These are phyloP conservation scores for Heliconius hortense DNA, from an alignment of 2,888 invertebrate species.

Conservation along the genomic window DNA sequence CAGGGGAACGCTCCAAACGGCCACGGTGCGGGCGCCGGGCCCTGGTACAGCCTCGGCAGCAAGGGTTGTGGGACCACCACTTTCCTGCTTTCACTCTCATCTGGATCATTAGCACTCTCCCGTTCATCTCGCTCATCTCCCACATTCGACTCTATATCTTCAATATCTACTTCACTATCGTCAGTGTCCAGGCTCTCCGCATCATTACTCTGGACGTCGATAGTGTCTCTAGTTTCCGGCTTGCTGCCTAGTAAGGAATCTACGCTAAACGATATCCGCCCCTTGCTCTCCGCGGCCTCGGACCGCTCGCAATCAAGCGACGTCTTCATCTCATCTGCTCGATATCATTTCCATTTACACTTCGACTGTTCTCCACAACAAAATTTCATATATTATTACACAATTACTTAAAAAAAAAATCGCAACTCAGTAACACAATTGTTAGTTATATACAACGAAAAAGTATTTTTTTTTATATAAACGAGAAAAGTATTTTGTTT, in stretches of 20 bases:
- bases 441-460: background rate
- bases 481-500: background rate
- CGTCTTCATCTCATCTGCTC: conserved; percentile 79
- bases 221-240: conserved; percentile 59
- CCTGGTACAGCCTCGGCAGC: conserved; percentile 82
- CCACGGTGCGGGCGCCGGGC: conserved; percentile 81
- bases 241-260: conserved; percentile 83
- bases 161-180: conserved; percentile 79
- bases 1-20: conserved; percentile 86
- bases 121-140: conserved; percentile 73
- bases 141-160: conserved; percentile 71
- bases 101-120: conserved; percentile 68
- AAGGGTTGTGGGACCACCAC: conserved; percentile 87
- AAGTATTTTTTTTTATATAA: too few species aligned
- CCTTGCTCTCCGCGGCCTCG: conserved; percentile 78
- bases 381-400: conserved; percentile 12
- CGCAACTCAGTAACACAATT: background rate
- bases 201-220: conserved; percentile 68
- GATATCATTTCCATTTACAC: conserved; percentile 60
- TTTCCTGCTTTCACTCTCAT: conserved; percentile 71
- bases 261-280: conserved; percentile 88
- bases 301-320: conserved; percentile 78
- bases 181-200: conserved; percentile 70
- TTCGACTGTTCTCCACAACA: conserved; percentile 40
- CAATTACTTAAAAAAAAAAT: background rate